Percentiles rank a stretch among this genome's conserved stretches.
These are phyloP conservation scores for Xestia ashworthii DNA, from an alignment of 2,888 invertebrate genomes.

Conservation along the genomic window DNA sequence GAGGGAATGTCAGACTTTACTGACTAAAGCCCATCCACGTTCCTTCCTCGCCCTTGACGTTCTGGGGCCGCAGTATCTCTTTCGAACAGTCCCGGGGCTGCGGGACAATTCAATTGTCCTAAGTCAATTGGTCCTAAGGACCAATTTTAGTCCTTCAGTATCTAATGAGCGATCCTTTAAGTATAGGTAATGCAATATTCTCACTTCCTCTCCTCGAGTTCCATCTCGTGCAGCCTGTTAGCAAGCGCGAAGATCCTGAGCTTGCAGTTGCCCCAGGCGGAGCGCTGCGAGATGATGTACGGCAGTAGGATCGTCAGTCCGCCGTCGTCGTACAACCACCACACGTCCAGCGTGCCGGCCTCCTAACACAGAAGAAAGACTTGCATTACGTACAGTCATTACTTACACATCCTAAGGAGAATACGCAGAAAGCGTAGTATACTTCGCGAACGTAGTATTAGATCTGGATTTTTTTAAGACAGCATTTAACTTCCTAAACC, in stretches of 20 bases:
- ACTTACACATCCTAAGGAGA: neutral
- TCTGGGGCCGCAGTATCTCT: too few relatives aligned
- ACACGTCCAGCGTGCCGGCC: slow-evolving; percentile 96
- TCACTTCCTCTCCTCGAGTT: slow-evolving; percentile 96
- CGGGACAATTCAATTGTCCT: too few relatives aligned
- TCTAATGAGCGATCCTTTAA: too few relatives aligned
- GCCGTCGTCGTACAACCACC: slow-evolving; percentile 99
- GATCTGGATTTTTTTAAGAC: neutral
- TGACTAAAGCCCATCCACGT: too few relatives aligned
- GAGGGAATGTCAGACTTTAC: too few relatives aligned
- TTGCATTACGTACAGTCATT: neutral
- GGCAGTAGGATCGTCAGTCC: slow-evolving; percentile 96
- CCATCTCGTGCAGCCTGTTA: slow-evolving; percentile 94
- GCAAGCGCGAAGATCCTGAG: slow-evolving; percentile 96
- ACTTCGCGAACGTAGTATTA: neutral
- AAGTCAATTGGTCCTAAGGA: neutral
- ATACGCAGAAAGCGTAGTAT: neutral
- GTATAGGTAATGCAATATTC: slow-evolving; percentile 61
- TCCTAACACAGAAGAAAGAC: slow-evolving; percentile 85
- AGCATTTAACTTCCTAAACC: neutral
- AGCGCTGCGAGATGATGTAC: slow-evolving; percentile 95
- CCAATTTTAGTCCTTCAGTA: neutral
- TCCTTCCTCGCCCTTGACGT: too few relatives aligned
- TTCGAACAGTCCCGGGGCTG: too few relatives aligned
- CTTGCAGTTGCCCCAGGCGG: slow-evolving; percentile 94